These are phyloP conservation scores for Sphenodon punctatus DNA, from an alignment of 2,797 vertebrate species.

Conservation along the genomic window DNA sequence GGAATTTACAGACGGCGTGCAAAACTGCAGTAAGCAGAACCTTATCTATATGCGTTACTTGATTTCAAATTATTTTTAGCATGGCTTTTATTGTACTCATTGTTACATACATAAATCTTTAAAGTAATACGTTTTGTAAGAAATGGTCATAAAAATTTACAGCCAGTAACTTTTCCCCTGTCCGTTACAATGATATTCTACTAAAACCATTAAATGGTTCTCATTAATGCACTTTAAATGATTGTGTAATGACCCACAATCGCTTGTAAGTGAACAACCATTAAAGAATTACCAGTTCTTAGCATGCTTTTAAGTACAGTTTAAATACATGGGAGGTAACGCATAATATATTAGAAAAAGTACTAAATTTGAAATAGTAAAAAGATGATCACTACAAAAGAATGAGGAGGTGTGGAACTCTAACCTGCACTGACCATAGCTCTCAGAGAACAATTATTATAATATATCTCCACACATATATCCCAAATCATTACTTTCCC, in stretches of 20 bases:
- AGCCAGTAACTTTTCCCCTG: conserved; percentile 89
- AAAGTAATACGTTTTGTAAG: conserved; percentile 89
- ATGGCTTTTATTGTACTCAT: conserved; percentile 92
- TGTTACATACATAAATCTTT: conserved; percentile 92
- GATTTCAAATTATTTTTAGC: conserved; percentile 86
- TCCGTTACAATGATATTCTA: conserved; percentile 91
- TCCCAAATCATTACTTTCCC: conserved; percentile 7
- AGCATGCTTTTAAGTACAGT: conserved; percentile 89
- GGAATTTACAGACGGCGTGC: neutral
- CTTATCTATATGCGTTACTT: conserved; percentile 82
- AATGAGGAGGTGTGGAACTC: conserved; percentile 60
- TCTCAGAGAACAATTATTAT: conserved; percentile 16
- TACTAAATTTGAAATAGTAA: conserved; percentile 76
- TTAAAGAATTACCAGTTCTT: conserved; percentile 91
- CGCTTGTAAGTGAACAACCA: conserved; percentile 96
- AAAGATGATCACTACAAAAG: conserved; percentile 66
- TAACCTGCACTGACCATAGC: conserved; percentile 27
- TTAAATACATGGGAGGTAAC: conserved; percentile 89
- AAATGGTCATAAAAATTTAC: conserved; percentile 92
- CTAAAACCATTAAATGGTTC: conserved; percentile 93
- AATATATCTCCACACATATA: neutral
- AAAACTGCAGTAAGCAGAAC: conserved; percentile 54
- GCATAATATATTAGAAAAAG: conserved; percentile 85
- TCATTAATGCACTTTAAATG: conserved; percentile 95
- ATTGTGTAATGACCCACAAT: conserved; percentile 98